These are phyloP conservation scores for Hyla sarda DNA, from an alignment of 2,113 vertebrate species.

Conservation along the genomic window DNA sequence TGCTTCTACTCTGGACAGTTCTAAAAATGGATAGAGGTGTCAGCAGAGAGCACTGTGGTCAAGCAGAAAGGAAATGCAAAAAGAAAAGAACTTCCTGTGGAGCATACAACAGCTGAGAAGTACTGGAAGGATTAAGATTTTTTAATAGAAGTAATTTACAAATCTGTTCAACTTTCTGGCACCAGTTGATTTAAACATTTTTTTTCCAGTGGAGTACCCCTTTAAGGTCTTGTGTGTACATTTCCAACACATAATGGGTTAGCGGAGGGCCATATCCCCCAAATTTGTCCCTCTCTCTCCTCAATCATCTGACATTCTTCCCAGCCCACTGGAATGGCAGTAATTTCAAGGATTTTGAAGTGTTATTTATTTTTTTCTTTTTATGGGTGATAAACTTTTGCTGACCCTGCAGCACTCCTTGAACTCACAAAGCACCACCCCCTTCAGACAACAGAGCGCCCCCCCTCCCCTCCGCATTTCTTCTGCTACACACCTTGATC, in stretches of 20 bases:
- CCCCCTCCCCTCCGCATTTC: neutral
- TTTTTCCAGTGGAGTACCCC: too few species aligned
- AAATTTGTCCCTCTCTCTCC: constrained; percentile 11
- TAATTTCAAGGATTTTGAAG: constrained; percentile 60
- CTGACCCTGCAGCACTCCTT: constrained; percentile 57
- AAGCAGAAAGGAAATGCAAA: too few species aligned
- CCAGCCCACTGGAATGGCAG: constrained; percentile 55
- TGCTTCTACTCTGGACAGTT: too few species aligned
- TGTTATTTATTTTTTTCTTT: constrained; percentile 60
- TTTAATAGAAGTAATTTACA: too few species aligned
- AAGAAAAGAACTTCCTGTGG: too few species aligned
- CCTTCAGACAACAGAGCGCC: constrained; percentile 52
- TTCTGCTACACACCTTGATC: constrained; percentile 51
- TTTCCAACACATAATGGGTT: neutral
- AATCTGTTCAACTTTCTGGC: too few species aligned
- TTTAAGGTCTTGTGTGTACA: neutral
- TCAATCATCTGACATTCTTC: constrained; percentile 38
- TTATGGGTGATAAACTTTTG: constrained; percentile 59
- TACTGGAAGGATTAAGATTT: too few species aligned
- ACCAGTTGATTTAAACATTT: too few species aligned
- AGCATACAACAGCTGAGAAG: too few species aligned
- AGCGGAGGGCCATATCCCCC: neutral
- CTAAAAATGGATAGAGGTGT: too few species aligned
- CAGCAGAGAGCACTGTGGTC: too few species aligned
- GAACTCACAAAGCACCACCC: constrained; percentile 55